Percentiles rank a stretch among this genome's conserved stretches.
Conservation (phyloP, 2,113 vertebrate species). For the Corythaeola cristata region DNA sequence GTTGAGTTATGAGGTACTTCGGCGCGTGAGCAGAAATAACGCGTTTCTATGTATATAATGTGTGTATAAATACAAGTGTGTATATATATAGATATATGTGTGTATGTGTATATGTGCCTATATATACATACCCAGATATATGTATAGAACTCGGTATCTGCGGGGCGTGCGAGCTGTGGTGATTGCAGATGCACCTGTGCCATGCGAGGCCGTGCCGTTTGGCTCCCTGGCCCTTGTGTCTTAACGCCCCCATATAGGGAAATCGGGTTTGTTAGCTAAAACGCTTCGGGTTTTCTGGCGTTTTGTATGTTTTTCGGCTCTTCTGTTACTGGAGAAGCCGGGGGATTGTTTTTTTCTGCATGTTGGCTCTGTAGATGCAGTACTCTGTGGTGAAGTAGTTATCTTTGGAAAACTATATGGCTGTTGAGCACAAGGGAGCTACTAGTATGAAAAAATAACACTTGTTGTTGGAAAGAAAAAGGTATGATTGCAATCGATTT, state of each 20-base stretch:
- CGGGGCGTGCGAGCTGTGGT: not conserved
- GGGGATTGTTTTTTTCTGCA: not conserved
- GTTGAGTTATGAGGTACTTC: accelerated
- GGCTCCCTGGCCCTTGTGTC: not conserved
- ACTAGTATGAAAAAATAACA: not conserved
- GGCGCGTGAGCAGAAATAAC: not conserved
- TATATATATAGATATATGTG: too few species aligned
- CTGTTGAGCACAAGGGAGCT: not conserved
- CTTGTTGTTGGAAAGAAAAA: not conserved
- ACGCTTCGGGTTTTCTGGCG: accelerated
- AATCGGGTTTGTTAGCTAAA: accelerated
- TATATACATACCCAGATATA: accelerated
- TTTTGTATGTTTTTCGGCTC: accelerated
- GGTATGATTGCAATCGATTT: not conserved
- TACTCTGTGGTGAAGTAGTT: not conserved
- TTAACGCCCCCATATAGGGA: too few species aligned
- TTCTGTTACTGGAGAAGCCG: not conserved
- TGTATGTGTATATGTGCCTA: accelerated
- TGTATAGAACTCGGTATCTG: accelerated
- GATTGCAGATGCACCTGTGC: not conserved
- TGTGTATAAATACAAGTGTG: too few species aligned
- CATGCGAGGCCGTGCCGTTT: accelerated
- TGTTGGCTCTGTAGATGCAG: too few species aligned
- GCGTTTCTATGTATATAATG: not conserved
- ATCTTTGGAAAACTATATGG: accelerated